phyloP scores from a whole-genome alignment of 2,888 invertebrate species.

The Stenodema calcarata region DNA sequence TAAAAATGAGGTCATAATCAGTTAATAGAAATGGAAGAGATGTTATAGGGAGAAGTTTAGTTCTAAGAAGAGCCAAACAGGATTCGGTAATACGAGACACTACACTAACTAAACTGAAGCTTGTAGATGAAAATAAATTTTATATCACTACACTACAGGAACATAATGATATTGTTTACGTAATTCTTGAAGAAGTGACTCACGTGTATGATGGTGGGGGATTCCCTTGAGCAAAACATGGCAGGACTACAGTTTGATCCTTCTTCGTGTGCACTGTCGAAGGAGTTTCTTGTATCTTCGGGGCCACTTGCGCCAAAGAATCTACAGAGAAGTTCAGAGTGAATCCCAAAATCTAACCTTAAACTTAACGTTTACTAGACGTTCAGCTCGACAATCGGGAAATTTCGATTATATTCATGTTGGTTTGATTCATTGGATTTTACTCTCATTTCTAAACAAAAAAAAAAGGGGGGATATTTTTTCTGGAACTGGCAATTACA shows the following conservation, averaged over 20 bases:
- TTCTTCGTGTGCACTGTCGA: slow-evolving; percentile 63
- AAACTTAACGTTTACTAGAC: not conserved
- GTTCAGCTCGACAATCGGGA: not conserved
- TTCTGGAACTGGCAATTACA: not conserved
- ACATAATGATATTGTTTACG: not conserved
- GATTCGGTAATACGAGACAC: no score
- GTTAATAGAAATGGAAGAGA: no score
- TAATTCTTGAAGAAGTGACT: slow-evolving; percentile 5
- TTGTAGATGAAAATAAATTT: not conserved
- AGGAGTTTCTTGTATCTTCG: slow-evolving; percentile 59
- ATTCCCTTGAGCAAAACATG: slow-evolving; percentile 61
- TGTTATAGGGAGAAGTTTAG: no score
- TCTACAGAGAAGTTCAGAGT: slow-evolving; percentile 42
- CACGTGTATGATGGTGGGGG: slow-evolving; percentile 60
- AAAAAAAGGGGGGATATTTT: not conserved
- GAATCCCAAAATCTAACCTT: not conserved
- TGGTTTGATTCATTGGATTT: not conserved
- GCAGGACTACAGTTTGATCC: slow-evolving; percentile 60
- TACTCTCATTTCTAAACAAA: not conserved
- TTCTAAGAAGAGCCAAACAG: no score
- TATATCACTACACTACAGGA: not conserved
- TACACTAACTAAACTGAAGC: no score
- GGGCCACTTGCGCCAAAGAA: slow-evolving; percentile 51
- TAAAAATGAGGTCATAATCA: no score
- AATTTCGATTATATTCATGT: not conserved